phyloP scores from a whole-genome alignment of 2,797 vertebrate genomes.

The Coccyzus lansbergi region DNA sequence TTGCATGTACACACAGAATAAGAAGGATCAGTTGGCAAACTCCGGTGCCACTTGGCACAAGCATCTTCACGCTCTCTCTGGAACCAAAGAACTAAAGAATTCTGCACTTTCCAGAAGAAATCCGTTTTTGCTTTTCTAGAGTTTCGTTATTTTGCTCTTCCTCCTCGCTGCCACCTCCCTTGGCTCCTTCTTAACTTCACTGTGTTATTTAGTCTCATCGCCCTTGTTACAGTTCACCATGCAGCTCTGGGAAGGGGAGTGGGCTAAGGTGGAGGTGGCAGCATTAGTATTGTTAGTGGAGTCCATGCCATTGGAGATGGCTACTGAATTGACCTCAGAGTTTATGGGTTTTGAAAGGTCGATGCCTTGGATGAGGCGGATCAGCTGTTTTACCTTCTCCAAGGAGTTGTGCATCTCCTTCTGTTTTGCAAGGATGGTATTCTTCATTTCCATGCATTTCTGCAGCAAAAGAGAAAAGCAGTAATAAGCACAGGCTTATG shows the following conservation, averaged over 20 bases:
- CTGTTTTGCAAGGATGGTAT: slow-evolving; percentile 92
- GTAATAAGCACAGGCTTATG: background rate
- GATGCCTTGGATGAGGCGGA: slow-evolving; percentile 96
- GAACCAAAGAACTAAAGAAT: slow-evolving; percentile 85
- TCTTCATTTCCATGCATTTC: slow-evolving; percentile 99
- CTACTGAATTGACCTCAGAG: slow-evolving; percentile 79
- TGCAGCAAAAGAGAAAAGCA: slow-evolving; percentile 71
- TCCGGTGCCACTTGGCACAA: slow-evolving; percentile 93
- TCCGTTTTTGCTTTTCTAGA: slow-evolving; percentile 78
- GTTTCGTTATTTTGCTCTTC: slow-evolving; percentile 82
- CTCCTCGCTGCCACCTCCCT: slow-evolving; percentile 79
- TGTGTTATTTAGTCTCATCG: slow-evolving; percentile 88
- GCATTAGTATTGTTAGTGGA: slow-evolving; percentile 82
- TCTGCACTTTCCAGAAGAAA: slow-evolving; percentile 84
- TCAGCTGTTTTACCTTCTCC: slow-evolving; percentile 96
- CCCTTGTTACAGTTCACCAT: slow-evolving; percentile 90
- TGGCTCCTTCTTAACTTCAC: slow-evolving; percentile 79
- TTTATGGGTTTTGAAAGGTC: slow-evolving; percentile 90
- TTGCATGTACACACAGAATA: slow-evolving; percentile 90
- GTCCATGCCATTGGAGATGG: slow-evolving; percentile 83
- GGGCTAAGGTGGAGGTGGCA: slow-evolving; percentile 82
- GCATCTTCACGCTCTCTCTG: slow-evolving; percentile 85
- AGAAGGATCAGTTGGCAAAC: slow-evolving; percentile 98
- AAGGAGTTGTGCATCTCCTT: slow-evolving; percentile 98
- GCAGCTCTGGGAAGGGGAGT: slow-evolving; percentile 83